Evolutionary conservation across 2,113 vertebrate genomes (phyloP).

Genomic region (Lonchura striata): DNA sequence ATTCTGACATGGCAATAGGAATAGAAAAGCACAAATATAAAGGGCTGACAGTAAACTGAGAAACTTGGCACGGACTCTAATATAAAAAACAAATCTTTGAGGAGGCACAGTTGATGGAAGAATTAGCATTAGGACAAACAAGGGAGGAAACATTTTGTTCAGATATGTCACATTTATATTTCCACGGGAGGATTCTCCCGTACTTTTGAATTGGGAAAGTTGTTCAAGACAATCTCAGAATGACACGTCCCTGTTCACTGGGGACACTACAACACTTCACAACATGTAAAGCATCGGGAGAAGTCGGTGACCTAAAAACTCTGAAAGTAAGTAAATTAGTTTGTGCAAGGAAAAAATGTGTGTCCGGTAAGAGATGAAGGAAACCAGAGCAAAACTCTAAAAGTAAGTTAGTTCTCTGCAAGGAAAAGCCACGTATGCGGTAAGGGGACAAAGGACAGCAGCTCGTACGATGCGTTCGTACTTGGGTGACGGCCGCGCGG

Average conservation of each 20-base stretch:
- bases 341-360: neutral
- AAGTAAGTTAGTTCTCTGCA: neutral
- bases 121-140: too few relatives aligned
- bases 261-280: neutral
- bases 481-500: accelerated
- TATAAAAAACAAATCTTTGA: neutral
- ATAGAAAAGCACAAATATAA: neutral
- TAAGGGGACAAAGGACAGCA: accelerated
- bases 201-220: neutral
- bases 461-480: accelerated
- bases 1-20: too few relatives aligned
- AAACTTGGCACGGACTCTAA: neutral
- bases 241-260: neutral
- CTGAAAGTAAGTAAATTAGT: neutral
- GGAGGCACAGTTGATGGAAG: too few relatives aligned
- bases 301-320: neutral
- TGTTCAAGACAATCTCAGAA: neutral
- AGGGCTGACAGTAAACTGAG: neutral
- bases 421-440: accelerated
- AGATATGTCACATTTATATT: neutral
- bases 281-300: accelerated
- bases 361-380: neutral
- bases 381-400: neutral
- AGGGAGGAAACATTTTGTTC: neutral
- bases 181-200: neutral